Evolutionary conservation across 2,888 invertebrate genomes (phyloP), one percentile per base, ranked within the genome.

Genomic region (Bugulina stolonifera): DNA sequence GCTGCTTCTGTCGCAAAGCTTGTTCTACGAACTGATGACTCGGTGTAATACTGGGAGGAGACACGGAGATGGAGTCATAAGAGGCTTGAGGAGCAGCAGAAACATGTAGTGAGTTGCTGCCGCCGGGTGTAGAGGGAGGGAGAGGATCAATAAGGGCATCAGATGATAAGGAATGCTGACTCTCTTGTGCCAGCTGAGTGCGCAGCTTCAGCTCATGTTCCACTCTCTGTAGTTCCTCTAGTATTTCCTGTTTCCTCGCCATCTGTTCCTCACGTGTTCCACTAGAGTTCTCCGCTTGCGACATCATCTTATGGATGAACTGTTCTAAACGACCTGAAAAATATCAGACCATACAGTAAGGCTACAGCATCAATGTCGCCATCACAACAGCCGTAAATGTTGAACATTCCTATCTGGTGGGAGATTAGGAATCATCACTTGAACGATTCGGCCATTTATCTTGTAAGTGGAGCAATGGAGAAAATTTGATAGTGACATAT

Each of bases 171-270:
- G 25, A 27, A 5, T 55, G 55, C 2, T 14, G 14, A 32, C 32
- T 64, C n/a, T 64, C 64, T n/a, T 64, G 58, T 27, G 75, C 75
- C 22, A 34, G 34, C 25, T 43, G 52, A 2, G 70, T 70, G 18
- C 70, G 70, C 74, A 90, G 85, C 76, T 89, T 87, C 74, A 90
- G 82, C 78, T 90, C 90, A 76, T 89, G 86, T 81, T 90, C 90
- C 74, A 90, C 90, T 83, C 89, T 88, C 87, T 90, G 84, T 75
- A 89, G 83, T 81, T 91, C 90, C 78, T 90, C 90, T 43, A 90
- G 86, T 78, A 91, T 90, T 75, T 82, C 81, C 80, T 89, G 89
- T 82, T 90, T 89, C 79, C 90, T 89, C 77, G 89, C 88, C 75
- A 89, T 88, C 78, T 90, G 89, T 76, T 90, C 90, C 77, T 89